phyloP scores from a whole-genome alignment of 2,113 vertebrate genomes.

The Myodes glareolus region DNA sequence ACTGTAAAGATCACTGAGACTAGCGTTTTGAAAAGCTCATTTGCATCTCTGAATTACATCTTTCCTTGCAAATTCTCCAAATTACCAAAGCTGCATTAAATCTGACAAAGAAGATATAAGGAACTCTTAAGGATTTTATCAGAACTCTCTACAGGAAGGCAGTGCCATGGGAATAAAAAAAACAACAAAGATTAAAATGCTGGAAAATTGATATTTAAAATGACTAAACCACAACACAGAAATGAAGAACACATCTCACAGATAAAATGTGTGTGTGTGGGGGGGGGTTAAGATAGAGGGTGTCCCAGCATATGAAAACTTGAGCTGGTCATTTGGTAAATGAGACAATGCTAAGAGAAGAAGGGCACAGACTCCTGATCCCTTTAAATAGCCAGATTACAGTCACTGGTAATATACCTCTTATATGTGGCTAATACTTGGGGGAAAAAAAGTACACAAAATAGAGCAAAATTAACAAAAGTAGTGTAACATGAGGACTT shows the following conservation, averaged over 20 bases:
- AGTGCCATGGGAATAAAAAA: background rate
- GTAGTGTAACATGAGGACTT: background rate
- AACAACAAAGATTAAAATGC: background rate
- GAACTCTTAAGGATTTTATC: background rate
- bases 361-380: background rate
- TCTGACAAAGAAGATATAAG: background rate
- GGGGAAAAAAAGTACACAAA: background rate
- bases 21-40: background rate
- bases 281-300: background rate
- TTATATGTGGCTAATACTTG: background rate
- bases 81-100: background rate
- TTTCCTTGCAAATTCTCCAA: slow-evolving; percentile 16
- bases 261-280: background rate
- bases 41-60: background rate
- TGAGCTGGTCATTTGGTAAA: background rate
- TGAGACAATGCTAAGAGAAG: background rate
- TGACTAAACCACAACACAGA: background rate
- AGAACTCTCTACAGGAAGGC: background rate
- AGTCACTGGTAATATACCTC: background rate
- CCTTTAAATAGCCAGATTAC: background rate
- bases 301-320: background rate
- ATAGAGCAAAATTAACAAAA: background rate
- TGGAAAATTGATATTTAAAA: background rate
- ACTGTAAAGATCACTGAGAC: background rate
- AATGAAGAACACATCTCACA: background rate